Percentiles rank a stretch among this genome's conserved stretches.
phyloP scores from a whole-genome alignment of 2,113 vertebrate genomes.

The Microtus pennsylvanicus region DNA sequence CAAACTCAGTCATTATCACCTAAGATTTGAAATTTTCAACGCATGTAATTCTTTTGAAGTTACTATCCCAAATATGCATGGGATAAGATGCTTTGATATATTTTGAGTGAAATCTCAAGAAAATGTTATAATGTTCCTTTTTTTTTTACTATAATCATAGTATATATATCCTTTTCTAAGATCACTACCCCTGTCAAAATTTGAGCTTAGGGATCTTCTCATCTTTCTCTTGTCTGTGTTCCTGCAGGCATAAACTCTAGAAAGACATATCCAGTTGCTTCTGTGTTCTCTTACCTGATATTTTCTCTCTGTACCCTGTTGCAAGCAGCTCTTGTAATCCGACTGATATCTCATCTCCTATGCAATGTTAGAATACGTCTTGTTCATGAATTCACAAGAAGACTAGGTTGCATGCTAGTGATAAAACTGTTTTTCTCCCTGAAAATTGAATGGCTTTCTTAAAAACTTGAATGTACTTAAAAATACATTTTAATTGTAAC shows the following conservation, averaged over 20 bases:
- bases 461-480: slow-evolving; percentile 33
- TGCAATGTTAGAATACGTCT: slow-evolving; percentile 27
- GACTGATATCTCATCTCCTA: slow-evolving; percentile 24
- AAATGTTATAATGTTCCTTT: not conserved
- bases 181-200: not conserved
- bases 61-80: not conserved
- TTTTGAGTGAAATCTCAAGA: slow-evolving; percentile 35
- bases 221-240: not conserved
- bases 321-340: slow-evolving; percentile 19
- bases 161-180: not conserved
- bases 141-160: not conserved
- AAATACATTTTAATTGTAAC: slow-evolving; percentile 46
- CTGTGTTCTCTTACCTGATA: slow-evolving; percentile 12
- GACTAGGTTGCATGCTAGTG: slow-evolving; percentile 44
- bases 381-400: not conserved
- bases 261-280: slow-evolving; percentile 40
- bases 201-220: not conserved
- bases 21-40: slow-evolving; percentile 25
- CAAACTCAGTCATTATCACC: not conserved
- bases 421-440: slow-evolving; percentile 11
- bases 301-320: slow-evolving; percentile 29
- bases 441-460: slow-evolving; percentile 9
- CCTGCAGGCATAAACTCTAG: not conserved
- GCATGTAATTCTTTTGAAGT: not conserved
- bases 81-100: not conserved